These are phyloP conservation scores for Pammene aurita DNA, from an alignment of 2,888 invertebrate genomes.

Conservation along the genomic window DNA sequence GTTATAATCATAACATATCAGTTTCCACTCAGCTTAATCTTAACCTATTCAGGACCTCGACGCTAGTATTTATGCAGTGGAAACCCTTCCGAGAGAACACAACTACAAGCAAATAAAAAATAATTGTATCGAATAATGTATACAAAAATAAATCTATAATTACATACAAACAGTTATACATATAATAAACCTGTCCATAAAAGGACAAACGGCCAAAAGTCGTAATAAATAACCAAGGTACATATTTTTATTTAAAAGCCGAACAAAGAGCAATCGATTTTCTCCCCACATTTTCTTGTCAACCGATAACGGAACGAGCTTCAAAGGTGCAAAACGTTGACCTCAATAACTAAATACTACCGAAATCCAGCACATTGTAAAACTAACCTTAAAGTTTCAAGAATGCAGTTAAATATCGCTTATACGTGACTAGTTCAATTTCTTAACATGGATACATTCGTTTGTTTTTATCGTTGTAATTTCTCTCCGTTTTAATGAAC, in stretches of 20 bases:
- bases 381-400: slow-evolving; percentile 41
- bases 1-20: no score
- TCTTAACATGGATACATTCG: slow-evolving; percentile 27
- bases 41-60: no score
- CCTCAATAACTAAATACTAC: slow-evolving; percentile 59
- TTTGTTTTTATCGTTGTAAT: slow-evolving; percentile 31
- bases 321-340: slow-evolving; percentile 77
- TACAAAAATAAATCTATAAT: no score
- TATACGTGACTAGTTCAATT: not conserved
- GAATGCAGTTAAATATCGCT: slow-evolving; percentile 41
- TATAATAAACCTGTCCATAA: not conserved
- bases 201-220: slow-evolving; percentile 4
- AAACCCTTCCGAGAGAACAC: no score
- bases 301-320: slow-evolving; percentile 68
- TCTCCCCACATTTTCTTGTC: slow-evolving; percentile 69
- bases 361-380: slow-evolving; percentile 38
- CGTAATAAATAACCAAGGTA: not conserved
- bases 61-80: no score
- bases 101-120: no score
- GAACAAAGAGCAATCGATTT: slow-evolving; percentile 53
- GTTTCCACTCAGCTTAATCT: no score
- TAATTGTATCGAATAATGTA: no score
- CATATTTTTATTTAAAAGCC: slow-evolving; percentile 32
- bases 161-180: no score
- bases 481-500: slow-evolving; percentile 22